phyloP scores from a whole-genome alignment of 2,888 invertebrate species.

The Globia sparganii region DNA sequence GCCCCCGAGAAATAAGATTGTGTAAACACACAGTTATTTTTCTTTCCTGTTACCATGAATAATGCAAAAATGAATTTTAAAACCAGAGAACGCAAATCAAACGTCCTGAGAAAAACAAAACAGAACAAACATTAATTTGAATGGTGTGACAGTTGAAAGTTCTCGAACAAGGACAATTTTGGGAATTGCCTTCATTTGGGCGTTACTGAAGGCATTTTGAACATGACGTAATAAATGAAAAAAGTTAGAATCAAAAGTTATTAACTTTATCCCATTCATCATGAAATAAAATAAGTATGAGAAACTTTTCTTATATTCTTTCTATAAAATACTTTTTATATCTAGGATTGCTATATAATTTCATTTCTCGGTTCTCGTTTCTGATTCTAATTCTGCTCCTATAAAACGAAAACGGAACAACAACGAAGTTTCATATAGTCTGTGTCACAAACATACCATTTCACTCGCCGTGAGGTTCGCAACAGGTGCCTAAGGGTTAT shows the following conservation, averaged over 20 bases:
- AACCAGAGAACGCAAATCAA: slow-evolving; percentile 82
- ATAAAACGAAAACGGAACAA: slow-evolving; percentile 29
- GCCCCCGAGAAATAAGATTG: slow-evolving; percentile 62
- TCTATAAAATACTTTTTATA: slow-evolving; percentile 67
- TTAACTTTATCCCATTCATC: slow-evolving; percentile 90
- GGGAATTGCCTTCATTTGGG: slow-evolving; percentile 88
- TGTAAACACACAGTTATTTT: slow-evolving; percentile 68
- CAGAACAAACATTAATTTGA: slow-evolving; percentile 89
- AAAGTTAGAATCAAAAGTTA: slow-evolving; percentile 89
- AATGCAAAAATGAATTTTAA: slow-evolving; percentile 77
- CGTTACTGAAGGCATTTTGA: slow-evolving; percentile 86
- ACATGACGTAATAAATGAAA: slow-evolving; percentile 89
- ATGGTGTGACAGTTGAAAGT: slow-evolving; percentile 88
- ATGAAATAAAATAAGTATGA: slow-evolving; percentile 80
- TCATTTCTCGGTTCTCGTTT: slow-evolving; percentile 33
- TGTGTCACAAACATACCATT: slow-evolving; percentile 31
- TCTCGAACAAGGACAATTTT: slow-evolving; percentile 87
- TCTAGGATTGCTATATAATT: slow-evolving; percentile 62
- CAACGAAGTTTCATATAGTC: slow-evolving; percentile 23
- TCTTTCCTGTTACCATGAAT: slow-evolving; percentile 68
- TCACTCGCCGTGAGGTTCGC: slow-evolving; percentile 39
- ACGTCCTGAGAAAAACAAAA: slow-evolving; percentile 85
- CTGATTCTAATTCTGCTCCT: slow-evolving; percentile 28
- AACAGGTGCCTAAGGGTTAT: slow-evolving; percentile 53
- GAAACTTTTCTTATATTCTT: slow-evolving; percentile 76